Conservation (phyloP, 2,113 vertebrate species). For the Dolichallabes microphthalmus region DNA sequence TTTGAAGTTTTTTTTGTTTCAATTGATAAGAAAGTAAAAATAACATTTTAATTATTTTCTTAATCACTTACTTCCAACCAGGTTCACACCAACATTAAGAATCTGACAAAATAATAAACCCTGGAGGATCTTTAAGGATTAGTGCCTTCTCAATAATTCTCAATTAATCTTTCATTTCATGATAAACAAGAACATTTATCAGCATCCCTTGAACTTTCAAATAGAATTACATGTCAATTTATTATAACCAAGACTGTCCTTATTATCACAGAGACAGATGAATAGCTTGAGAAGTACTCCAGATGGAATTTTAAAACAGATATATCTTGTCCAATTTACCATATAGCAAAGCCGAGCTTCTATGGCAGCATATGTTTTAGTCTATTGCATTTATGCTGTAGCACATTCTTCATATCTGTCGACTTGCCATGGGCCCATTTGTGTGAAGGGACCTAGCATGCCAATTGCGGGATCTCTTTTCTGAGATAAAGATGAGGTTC, state of each 20-base stretch:
- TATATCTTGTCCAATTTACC: slow-evolving; percentile 29
- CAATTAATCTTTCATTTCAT: slow-evolving; percentile 61
- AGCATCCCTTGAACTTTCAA: slow-evolving; percentile 52
- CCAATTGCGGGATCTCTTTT: slow-evolving; percentile 63
- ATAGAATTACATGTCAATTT: slow-evolving; percentile 64
- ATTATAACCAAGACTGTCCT: slow-evolving; percentile 53
- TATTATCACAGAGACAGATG: slow-evolving; percentile 51
- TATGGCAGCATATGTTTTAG: slow-evolving; percentile 38
- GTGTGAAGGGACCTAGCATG: slow-evolving; percentile 63
- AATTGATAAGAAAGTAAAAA: background rate
- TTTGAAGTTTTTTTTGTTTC: slow-evolving; percentile 18
- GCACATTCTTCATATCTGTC: slow-evolving; percentile 53
- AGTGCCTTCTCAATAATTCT: slow-evolving; percentile 46
- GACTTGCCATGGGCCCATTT: slow-evolving; percentile 54
- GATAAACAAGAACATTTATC: slow-evolving; percentile 55
- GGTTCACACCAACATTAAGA: slow-evolving; percentile 28
- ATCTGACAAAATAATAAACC: slow-evolving; percentile 43
- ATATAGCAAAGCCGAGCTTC: slow-evolving; percentile 20
- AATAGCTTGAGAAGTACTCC: slow-evolving; percentile 37
- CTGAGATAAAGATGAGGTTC: slow-evolving; percentile 70
- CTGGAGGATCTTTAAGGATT: slow-evolving; percentile 46
- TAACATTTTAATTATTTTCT: slow-evolving; percentile 37
- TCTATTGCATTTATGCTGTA: slow-evolving; percentile 48
- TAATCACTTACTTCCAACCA: slow-evolving; percentile 33
- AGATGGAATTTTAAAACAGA: slow-evolving; percentile 33